Conservation (phyloP, 2,888 invertebrate genomes). For the Pyrochroa serraticornis region DNA sequence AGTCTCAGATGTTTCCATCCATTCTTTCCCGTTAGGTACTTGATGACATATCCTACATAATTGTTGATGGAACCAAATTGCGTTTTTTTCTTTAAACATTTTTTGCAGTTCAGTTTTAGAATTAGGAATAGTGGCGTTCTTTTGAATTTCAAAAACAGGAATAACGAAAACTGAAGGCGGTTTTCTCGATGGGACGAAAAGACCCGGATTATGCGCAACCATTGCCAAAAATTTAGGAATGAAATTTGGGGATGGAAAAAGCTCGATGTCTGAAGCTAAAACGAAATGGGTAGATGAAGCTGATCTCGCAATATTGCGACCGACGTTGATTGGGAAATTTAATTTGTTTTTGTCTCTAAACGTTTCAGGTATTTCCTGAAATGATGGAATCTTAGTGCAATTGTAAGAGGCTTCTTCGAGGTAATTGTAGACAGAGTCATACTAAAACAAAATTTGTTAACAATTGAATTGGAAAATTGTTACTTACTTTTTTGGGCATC, state of each 20-base stretch:
- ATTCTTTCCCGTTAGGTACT: slow-evolving; percentile 22
- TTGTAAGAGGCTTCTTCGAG: slow-evolving; percentile 27
- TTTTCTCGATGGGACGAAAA: neutral
- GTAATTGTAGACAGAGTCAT: slow-evolving; percentile 1
- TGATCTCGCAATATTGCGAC: slow-evolving; percentile 35
- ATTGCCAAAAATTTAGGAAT: slow-evolving; percentile 31
- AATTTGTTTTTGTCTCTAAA: slow-evolving; percentile 33
- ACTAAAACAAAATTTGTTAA: slow-evolving; percentile 2
- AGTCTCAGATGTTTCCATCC: slow-evolving; percentile 36
- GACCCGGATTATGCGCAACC: slow-evolving; percentile 13
- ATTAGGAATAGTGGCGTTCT: slow-evolving; percentile 37
- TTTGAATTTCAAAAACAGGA: slow-evolving; percentile 7
- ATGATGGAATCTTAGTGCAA: slow-evolving; percentile 30
- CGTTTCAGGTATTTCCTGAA: slow-evolving; percentile 9
- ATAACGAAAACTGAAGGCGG: slow-evolving; percentile 7
- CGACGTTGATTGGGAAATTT: slow-evolving; percentile 39
- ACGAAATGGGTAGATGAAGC: slow-evolving; percentile 35
- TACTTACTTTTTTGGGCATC: slow-evolving; percentile 62
- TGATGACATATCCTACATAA: slow-evolving; percentile 41
- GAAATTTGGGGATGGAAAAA: slow-evolving; percentile 34
- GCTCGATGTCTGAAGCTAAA: slow-evolving; percentile 39
- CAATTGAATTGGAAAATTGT: neutral
- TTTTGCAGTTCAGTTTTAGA: slow-evolving; percentile 40
- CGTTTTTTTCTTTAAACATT: slow-evolving; percentile 42
- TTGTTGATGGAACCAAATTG: slow-evolving; percentile 43